phyloP scores from a whole-genome alignment of 2,797 vertebrate species.

The Artibeus jamaicensis region DNA sequence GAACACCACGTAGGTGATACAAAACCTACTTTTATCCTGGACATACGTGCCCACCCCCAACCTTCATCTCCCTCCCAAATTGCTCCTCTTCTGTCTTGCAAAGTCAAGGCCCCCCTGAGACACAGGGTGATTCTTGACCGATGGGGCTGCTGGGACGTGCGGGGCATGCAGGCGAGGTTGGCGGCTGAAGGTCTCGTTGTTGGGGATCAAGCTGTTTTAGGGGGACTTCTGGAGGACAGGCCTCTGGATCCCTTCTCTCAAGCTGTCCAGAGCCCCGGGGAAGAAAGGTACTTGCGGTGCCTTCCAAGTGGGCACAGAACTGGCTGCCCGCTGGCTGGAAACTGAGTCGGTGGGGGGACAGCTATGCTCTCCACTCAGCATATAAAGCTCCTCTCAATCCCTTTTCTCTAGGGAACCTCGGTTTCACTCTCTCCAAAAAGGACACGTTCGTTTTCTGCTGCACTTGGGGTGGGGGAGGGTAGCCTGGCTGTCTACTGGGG shows the following conservation, averaged over 20 bases:
- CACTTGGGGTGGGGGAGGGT: background rate
- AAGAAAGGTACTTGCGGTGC: background rate
- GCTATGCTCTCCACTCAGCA: background rate
- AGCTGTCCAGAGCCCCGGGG: background rate
- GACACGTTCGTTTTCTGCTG: background rate
- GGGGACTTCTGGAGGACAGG: background rate
- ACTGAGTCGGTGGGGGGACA: background rate
- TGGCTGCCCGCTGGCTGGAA: background rate
- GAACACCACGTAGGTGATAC: rapidly evolving
- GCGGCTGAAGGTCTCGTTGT: rapidly evolving
- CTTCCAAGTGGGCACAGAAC: background rate
- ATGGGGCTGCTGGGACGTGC: background rate
- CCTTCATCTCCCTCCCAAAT: background rate
- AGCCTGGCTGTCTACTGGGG: background rate
- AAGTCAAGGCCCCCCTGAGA: background rate
- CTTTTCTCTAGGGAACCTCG: background rate
- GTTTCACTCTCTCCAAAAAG: background rate
- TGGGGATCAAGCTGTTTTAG: background rate
- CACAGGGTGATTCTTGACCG: background rate
- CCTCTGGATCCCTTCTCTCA: background rate
- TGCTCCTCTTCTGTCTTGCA: background rate
- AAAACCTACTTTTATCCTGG: background rate
- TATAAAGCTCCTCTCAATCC: too few relatives aligned
- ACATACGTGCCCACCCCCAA: rapidly evolving
- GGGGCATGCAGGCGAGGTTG: rapidly evolving